These are phyloP conservation scores for Ia io DNA, from an alignment of 2,113 vertebrate genomes.

Conservation along the genomic window DNA sequence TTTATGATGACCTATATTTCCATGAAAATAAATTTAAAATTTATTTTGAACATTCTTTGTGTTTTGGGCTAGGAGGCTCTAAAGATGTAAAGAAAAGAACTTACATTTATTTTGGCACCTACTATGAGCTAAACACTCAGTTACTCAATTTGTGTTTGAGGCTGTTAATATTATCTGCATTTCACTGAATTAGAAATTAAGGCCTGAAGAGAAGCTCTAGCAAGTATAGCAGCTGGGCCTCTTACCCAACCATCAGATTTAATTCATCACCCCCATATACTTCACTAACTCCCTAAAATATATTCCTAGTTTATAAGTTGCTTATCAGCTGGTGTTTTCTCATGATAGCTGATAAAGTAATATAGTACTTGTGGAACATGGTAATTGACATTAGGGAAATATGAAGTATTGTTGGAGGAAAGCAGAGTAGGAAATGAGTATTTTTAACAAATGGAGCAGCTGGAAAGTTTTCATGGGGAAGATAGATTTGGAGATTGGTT, in stretches of 20 bases:
- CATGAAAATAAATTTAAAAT: background rate
- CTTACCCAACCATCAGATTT: background rate
- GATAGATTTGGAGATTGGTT: background rate
- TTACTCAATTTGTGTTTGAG: background rate
- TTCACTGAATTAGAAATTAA: conserved; percentile 10
- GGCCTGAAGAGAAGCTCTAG: background rate
- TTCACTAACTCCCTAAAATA: background rate
- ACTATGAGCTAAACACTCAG: background rate
- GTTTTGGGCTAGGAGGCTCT: background rate
- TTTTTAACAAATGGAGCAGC: background rate
- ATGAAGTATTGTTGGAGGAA: background rate
- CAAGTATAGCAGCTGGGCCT: background rate
- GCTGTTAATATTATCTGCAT: background rate
- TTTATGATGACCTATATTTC: background rate
- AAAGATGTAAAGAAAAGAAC: background rate
- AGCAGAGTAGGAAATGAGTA: background rate
- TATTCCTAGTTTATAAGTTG: background rate
- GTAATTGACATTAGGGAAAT: background rate
- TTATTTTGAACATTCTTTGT: background rate
- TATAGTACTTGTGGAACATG: background rate
- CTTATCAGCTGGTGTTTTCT: background rate
- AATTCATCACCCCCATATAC: background rate
- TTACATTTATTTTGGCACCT: background rate
- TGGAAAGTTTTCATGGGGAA: background rate
- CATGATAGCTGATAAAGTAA: background rate